Conservation (phyloP, 2,888 invertebrate genomes). For the Eilema caniola region DNA sequence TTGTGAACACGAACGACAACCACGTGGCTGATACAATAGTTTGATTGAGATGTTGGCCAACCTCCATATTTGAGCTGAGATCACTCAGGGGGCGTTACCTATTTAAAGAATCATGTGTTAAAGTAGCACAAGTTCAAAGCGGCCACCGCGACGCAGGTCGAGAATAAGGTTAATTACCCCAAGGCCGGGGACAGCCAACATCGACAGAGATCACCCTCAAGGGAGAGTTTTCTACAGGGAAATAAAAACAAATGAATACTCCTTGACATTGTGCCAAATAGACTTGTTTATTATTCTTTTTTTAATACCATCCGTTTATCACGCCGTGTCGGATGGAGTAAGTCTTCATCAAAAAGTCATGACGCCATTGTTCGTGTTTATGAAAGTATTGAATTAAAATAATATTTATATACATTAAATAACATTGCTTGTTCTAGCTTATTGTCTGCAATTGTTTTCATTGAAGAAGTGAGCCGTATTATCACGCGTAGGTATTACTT, state of each 20-base stretch:
- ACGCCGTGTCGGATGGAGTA: conserved; percentile 24
- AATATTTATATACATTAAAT: conserved; percentile 6
- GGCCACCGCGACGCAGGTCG: conserved; percentile 68
- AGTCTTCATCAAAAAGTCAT: conserved; percentile 28
- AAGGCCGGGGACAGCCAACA: conserved; percentile 74
- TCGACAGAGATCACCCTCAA: conserved; percentile 40
- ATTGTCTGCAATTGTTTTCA: conserved; percentile 14
- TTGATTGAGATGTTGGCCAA: conserved; percentile 76
- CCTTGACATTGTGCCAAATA: conserved; percentile 60
- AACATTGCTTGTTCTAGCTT: conserved; percentile 10
- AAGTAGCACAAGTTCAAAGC: conserved; percentile 84
- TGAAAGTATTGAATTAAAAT: conserved; percentile 20
- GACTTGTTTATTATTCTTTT: conserved; percentile 38
- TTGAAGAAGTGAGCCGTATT: background rate
- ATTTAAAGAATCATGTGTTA: conserved; percentile 77
- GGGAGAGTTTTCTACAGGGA: conserved; percentile 53
- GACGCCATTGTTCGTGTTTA: conserved; percentile 22
- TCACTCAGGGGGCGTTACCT: conserved; percentile 62
- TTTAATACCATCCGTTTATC: conserved; percentile 32
- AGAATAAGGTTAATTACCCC: conserved; percentile 82
- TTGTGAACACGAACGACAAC: conserved; percentile 43
- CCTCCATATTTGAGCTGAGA: conserved; percentile 57
- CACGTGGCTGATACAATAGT: conserved; percentile 70
- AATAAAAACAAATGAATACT: conserved; percentile 56
- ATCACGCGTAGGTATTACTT: background rate